Evolutionary conservation across 1,140 invertebrate genomes (phyloP).

Genomic region (Drosophila melanica): DNA sequence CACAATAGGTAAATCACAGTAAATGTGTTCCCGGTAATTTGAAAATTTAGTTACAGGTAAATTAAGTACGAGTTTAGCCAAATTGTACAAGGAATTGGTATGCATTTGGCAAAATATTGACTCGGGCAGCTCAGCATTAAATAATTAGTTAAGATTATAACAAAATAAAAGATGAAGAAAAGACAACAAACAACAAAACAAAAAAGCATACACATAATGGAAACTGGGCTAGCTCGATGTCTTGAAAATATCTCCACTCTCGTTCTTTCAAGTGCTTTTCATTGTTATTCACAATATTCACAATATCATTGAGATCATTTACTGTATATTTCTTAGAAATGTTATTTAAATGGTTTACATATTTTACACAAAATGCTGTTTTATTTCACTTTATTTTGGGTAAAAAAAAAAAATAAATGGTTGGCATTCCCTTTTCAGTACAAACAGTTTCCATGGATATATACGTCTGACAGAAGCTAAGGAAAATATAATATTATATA

Average conservation of each 20-base stretch:
- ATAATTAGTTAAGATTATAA: neutral
- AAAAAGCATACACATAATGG: neutral
- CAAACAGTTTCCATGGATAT: too few relatives aligned
- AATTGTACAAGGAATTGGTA: conserved; percentile 40
- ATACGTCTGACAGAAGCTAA: too few relatives aligned
- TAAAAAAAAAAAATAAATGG: neutral
- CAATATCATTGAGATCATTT: conserved; percentile 34
- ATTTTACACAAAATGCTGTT: conserved; percentile 26
- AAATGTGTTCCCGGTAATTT: conserved; percentile 35
- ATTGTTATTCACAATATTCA: conserved; percentile 32
- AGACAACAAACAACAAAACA: neutral
- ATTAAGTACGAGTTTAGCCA: conserved; percentile 21
- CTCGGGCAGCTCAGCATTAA: conserved; percentile 10
- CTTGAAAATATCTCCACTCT: conserved; percentile 18
- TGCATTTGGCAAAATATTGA: conserved; percentile 29
- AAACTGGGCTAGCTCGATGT: conserved; percentile 6
- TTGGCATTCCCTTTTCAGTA: too few relatives aligned
- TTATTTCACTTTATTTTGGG: neutral
- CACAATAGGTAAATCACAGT: conserved; percentile 40
- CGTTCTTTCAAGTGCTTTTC: conserved; percentile 30
- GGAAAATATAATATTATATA: too few relatives aligned
- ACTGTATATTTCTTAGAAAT: conserved; percentile 53
- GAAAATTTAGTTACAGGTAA: conserved; percentile 16
- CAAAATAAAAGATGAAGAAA: neutral
- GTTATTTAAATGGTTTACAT: conserved; percentile 52